Percentiles rank a stretch among this genome's conserved stretches.
Conservation (phyloP, 2,113 vertebrate genomes). For the Merops nubicus region DNA sequence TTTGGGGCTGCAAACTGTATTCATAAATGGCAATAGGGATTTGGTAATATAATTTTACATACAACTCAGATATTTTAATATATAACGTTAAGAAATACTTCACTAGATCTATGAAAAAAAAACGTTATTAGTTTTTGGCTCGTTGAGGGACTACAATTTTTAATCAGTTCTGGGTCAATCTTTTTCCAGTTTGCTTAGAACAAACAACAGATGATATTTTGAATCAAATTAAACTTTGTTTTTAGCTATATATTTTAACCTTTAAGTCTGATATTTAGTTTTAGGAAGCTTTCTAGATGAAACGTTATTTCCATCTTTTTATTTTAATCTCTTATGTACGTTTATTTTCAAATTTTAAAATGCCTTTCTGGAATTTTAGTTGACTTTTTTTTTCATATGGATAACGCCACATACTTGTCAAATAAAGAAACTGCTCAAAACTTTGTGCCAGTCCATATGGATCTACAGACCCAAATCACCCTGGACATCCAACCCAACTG, state of each 20-base stretch:
- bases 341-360: not conserved
- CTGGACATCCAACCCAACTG: not conserved
- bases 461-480: not conserved
- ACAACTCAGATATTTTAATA: not conserved
- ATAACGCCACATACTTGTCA: not conserved
- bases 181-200: slow-evolving; percentile 23
- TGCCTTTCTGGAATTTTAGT: not conserved
- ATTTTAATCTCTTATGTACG: fast-evolving
- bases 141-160: not conserved
- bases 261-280: not conserved
- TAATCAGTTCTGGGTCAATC: slow-evolving; percentile 35
- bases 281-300: not conserved
- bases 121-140: not conserved
- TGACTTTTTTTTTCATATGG: not conserved
- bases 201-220: slow-evolving; percentile 47
- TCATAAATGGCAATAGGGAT: not conserved
- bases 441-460: not conserved
- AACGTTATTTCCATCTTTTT: not conserved
- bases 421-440: not conserved
- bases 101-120: not conserved
- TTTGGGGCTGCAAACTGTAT: not conserved
- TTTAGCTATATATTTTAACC: not conserved
- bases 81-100: not conserved
- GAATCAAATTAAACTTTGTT: slow-evolving; percentile 4
- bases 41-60: not conserved